phyloP scores from a whole-genome alignment of 2,888 invertebrate species.

The Disparrhopalites patrizii region DNA sequence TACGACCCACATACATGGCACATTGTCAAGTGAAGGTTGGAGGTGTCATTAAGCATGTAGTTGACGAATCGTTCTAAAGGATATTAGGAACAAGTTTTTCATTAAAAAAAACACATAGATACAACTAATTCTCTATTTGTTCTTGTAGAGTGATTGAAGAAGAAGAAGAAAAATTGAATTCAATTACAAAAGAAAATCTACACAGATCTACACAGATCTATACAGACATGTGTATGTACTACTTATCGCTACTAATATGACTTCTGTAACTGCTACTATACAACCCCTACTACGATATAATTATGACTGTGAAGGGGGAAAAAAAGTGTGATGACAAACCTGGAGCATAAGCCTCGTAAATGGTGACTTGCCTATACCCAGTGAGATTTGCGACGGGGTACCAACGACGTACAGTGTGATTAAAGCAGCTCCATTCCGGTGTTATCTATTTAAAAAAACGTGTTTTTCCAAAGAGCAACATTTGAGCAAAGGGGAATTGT shows the following conservation, averaged over 20 bases:
- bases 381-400: slow-evolving; percentile 59
- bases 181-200: no score
- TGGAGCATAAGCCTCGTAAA: slow-evolving; percentile 58
- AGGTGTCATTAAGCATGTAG: slow-evolving; percentile 50
- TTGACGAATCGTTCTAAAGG: slow-evolving; percentile 50
- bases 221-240: no score
- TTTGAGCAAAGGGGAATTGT: no score
- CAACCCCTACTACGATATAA: no score
- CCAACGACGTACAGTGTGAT: slow-evolving; percentile 57
- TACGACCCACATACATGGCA: slow-evolving; percentile 56
- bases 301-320: not conserved
- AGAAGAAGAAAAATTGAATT: no score
- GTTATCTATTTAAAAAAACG: slow-evolving; percentile 49
- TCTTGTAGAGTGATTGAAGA: no score
- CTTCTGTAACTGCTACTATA: no score
- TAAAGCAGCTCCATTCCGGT: slow-evolving; percentile 55
- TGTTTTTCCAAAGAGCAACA: no score
- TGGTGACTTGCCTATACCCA: slow-evolving; percentile 54
- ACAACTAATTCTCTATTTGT: no score
- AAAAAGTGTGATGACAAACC: slow-evolving; percentile 50
- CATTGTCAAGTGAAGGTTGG: slow-evolving; percentile 53
- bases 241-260: no score
- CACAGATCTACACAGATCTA: no score
- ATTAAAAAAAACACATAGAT: not conserved
- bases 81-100: not conserved